Conservation (phyloP, 1,140 invertebrate genomes). For the Oncopodura yosiiana region DNA sequence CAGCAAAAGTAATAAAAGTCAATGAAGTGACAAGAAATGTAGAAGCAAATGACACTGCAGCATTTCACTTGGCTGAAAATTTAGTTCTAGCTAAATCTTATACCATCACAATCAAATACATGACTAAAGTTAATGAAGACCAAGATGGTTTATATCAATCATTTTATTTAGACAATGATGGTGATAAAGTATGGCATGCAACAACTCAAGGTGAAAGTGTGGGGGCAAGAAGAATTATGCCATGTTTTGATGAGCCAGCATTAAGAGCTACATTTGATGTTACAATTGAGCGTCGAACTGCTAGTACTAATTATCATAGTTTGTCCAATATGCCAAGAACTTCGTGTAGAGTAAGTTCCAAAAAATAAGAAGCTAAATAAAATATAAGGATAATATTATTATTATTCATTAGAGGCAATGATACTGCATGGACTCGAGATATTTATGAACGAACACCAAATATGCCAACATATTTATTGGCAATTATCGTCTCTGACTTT, state of each 20-base stretch:
- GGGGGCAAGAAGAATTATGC: constrained; percentile 66
- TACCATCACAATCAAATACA: constrained; percentile 7
- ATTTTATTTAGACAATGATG: background rate
- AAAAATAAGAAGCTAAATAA: no score
- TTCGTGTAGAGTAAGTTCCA: no score
- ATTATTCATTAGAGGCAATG: background rate
- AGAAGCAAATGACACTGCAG: background rate
- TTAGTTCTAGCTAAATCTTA: constrained; percentile 1
- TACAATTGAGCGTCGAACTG: constrained; percentile 43
- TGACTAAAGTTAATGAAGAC: constrained; percentile 1
- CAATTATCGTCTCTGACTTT: constrained; percentile 25
- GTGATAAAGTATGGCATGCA: constrained; percentile 1
- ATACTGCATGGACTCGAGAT: constrained; percentile 22
- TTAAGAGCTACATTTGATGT: constrained; percentile 64
- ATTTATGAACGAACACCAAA: constrained; percentile 4
- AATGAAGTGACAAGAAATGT: background rate
- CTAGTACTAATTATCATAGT: constrained; percentile 36
- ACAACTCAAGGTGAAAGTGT: constrained; percentile 10
- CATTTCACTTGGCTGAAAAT: background rate
- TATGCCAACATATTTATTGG: constrained; percentile 24
- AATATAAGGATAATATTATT: no score
- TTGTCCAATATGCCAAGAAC: constrained; percentile 47
- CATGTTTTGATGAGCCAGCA: constrained; percentile 83
- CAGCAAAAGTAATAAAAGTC: no score
- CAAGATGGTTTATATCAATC: constrained; percentile 6